phyloP scores from a whole-genome alignment of 2,113 vertebrate species.

The Machaerirhynchus nigripectus region DNA sequence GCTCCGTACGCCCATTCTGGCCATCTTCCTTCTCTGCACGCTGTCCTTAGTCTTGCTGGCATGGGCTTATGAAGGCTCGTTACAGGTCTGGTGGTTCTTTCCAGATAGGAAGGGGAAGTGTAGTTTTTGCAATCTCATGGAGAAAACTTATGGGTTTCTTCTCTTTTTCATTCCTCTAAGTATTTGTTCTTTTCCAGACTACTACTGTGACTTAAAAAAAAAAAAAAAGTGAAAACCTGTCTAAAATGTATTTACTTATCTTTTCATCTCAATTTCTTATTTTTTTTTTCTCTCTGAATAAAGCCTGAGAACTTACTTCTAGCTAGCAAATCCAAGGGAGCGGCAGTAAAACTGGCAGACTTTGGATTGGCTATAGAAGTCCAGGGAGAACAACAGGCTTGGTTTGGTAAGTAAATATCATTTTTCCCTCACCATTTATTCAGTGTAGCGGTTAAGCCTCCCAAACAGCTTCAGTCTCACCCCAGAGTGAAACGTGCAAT shows the following conservation, averaged over 20 bases:
- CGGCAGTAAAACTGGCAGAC: conserved; percentile 95
- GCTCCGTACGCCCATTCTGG: not conserved
- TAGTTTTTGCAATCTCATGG: not conserved
- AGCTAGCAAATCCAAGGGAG: conserved; percentile 96
- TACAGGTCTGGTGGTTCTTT: not conserved
- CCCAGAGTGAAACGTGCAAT: not conserved
- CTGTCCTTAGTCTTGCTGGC: not conserved
- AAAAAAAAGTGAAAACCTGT: not conserved
- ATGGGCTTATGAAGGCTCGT: not conserved
- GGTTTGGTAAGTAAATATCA: conserved; percentile 88
- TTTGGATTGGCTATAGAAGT: conserved; percentile 97
- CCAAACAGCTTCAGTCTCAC: not conserved
- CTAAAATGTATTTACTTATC: conserved; percentile 16
- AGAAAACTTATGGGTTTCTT: not conserved
- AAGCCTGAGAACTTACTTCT: conserved; percentile 97
- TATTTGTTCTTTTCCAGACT: conserved; percentile 4
- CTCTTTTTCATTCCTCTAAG: not conserved
- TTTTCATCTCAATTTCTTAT: conserved; percentile 40
- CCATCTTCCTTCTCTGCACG: not conserved
- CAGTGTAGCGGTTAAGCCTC: not conserved
- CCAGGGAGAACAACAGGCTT: conserved; percentile 96
- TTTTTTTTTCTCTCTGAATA: conserved; percentile 41
- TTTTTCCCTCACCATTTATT: not conserved
- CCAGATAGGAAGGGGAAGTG: not conserved
- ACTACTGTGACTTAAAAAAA: not conserved